These are phyloP conservation scores for Epinotia ramella DNA, from an alignment of 2,888 invertebrate species.

Conservation along the genomic window DNA sequence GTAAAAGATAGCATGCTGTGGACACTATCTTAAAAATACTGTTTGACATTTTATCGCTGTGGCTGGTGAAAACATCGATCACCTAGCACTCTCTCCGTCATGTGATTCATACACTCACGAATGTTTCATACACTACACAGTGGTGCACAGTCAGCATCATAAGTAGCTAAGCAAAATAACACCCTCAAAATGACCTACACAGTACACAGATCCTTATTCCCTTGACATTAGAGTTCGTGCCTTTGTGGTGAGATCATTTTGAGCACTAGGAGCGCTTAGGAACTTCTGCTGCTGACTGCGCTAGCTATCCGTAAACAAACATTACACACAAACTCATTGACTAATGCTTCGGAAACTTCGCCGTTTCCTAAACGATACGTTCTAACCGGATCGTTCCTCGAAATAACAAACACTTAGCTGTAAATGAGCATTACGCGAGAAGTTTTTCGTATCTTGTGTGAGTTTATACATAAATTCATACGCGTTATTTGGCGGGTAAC, in stretches of 20 bases:
- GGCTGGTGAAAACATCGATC: background rate
- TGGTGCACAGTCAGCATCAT: background rate
- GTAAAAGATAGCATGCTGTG: too few relatives aligned
- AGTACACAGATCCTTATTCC: too few relatives aligned
- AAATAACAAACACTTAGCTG: conserved; percentile 24
- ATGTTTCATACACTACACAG: background rate
- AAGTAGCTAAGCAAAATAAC: too few relatives aligned
- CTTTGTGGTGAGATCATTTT: too few relatives aligned
- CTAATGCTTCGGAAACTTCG: background rate
- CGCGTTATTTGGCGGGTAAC: conserved; percentile 20
- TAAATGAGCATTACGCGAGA: conserved; percentile 23
- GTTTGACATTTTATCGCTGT: too few relatives aligned
- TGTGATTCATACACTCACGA: background rate
- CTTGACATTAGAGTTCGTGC: too few relatives aligned
- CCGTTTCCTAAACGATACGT: conserved; percentile 1
- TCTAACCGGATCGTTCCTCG: conserved; percentile 4
- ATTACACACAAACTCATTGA: background rate
- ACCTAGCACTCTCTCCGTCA: background rate
- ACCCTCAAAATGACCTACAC: too few relatives aligned
- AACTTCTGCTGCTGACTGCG: too few relatives aligned
- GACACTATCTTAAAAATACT: too few relatives aligned
- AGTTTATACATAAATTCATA: conserved; percentile 41
- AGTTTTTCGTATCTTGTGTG: conserved; percentile 36
- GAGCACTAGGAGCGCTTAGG: too few relatives aligned
- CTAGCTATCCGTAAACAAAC: background rate